Base-by-base conservation (phyloP, 1,140 invertebrate species). In the Pogonomyrmex barbatus region DNA sequence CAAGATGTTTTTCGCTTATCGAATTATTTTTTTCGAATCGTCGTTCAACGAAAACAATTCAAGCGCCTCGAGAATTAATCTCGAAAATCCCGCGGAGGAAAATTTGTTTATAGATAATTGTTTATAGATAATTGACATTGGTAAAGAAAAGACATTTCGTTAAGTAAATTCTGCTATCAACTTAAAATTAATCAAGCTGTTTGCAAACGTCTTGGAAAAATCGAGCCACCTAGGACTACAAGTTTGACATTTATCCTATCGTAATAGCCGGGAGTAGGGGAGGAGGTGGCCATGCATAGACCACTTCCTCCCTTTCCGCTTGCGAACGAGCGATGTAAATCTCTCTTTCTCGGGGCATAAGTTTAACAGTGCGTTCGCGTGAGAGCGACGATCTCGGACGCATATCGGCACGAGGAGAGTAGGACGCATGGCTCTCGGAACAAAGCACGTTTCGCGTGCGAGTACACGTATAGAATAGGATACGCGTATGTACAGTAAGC, bases 401-500 rank as follows among this genome's bases (percentile, higher is more conserved):
- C 65, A 68, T 54, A 52, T 73, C 70, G 70, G 50, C 63, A 54
- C 50, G 2, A 24, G 24, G 65, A 73, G 39, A 70, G 56, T 78
- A 85, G 83, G 60, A 82, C 67, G 71, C 45, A 33, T 33, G 36
- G 45, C 30, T 56, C 77, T 54, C 36, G 63, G 24, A 84, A 82
- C 88, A 73, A 78, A 89, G 78, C 71, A 54, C 62, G 88, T 89
- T 86, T 67, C 60, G 83, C 79, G 78, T 86, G 85, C 73, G 9
- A 39, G 84, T 77, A 85, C 88, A 89, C 91, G 77, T 47, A 78
- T 85, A 90, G 88, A 87, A 83, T 86, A 88, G 90, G 17, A 24
- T 70, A 52, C 50, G 56, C 30, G 76, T 77, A 81, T 88, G 90
- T 91, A 92, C 92, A 91, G 91, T 90, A 92, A 92, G 91, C 91